These are phyloP conservation scores for Apomyelois bistriatella DNA, from an alignment of 2,888 invertebrate genomes.

Conservation along the genomic window DNA sequence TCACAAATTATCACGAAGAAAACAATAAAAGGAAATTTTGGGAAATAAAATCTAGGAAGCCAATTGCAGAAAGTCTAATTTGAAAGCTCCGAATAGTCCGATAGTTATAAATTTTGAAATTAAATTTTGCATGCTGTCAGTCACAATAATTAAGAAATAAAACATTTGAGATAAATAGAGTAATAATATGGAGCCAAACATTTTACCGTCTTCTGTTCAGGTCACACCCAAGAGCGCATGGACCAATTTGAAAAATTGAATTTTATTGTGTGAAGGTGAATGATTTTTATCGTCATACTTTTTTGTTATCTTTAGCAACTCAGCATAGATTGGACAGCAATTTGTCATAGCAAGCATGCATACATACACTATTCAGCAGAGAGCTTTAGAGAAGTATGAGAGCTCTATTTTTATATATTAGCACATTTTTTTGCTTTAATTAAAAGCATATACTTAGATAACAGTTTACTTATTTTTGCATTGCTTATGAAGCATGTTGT, in stretches of 20 bases:
- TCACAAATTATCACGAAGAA: slow-evolving; percentile 30
- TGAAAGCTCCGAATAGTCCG: slow-evolving; percentile 53
- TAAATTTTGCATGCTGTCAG: slow-evolving; percentile 71
- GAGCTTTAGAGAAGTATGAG: no score
- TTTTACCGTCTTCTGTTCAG: slow-evolving; percentile 78
- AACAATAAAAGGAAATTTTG: slow-evolving; percentile 42
- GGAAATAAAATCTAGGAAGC: slow-evolving; percentile 59
- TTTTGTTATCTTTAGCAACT: slow-evolving; percentile 16
- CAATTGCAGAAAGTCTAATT: slow-evolving; percentile 66
- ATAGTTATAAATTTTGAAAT: slow-evolving; percentile 51
- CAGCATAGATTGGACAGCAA: background rate
- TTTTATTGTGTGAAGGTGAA: slow-evolving; percentile 19
- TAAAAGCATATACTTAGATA: no score
- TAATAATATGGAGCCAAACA: slow-evolving; percentile 47
- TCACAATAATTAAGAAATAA: slow-evolving; percentile 58
- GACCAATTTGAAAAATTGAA: slow-evolving; percentile 51
- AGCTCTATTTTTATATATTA: no score
- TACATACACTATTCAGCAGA: no score
- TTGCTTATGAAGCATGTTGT: no score
- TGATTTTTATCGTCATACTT: slow-evolving; percentile 31
- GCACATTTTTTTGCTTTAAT: no score
- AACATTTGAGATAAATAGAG: slow-evolving; percentile 42
- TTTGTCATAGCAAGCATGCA: background rate
- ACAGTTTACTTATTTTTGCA: no score
- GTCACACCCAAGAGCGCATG: slow-evolving; percentile 70